Percentiles rank a stretch among this genome's conserved stretches.
These are phyloP conservation scores for Muscina levida DNA, from an alignment of 2,888 invertebrate genomes.

Conservation along the genomic window DNA sequence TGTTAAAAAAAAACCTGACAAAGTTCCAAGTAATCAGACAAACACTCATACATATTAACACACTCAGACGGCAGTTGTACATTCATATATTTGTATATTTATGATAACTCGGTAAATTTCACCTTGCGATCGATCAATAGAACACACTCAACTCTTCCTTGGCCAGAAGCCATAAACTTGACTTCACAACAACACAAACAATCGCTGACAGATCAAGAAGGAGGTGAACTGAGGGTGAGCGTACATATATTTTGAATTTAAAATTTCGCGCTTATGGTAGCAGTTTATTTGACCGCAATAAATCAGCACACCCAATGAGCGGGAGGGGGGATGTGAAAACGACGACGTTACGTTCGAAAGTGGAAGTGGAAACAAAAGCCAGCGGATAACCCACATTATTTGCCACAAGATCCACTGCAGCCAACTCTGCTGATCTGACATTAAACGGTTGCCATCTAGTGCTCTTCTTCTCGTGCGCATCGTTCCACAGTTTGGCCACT, in stretches of 20 bases:
- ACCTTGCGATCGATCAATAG: conserved; percentile 62
- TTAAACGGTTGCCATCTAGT: conserved; percentile 46
- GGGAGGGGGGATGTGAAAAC: conserved; percentile 19
- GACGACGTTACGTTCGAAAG: conserved; percentile 1
- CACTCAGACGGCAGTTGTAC: conserved; percentile 22
- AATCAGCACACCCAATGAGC: conserved; percentile 75
- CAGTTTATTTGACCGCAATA: conserved; percentile 73
- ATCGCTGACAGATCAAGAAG: neutral
- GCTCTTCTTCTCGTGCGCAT: conserved; percentile 45
- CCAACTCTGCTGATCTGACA: conserved; percentile 44
- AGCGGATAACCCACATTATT: conserved; percentile 58
- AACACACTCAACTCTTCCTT: conserved; percentile 10
- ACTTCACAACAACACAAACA: conserved; percentile 31
- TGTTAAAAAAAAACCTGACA: conserved; percentile 58
- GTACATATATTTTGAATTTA: conserved; percentile 50
- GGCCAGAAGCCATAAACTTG: conserved; percentile 63
- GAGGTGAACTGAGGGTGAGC: conserved; percentile 44
- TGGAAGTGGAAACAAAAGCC: conserved; percentile 35
- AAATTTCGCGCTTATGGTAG: conserved; percentile 68
- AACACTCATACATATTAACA: conserved; percentile 56
- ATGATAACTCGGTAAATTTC: conserved; percentile 64
- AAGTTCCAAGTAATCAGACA: conserved; percentile 53
- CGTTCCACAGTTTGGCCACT: conserved; percentile 47
- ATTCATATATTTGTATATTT: conserved; percentile 40
- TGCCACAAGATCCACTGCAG: conserved; percentile 4